Base-by-base conservation (phyloP, 2,888 invertebrate species). In the Drosophila differens region DNA sequence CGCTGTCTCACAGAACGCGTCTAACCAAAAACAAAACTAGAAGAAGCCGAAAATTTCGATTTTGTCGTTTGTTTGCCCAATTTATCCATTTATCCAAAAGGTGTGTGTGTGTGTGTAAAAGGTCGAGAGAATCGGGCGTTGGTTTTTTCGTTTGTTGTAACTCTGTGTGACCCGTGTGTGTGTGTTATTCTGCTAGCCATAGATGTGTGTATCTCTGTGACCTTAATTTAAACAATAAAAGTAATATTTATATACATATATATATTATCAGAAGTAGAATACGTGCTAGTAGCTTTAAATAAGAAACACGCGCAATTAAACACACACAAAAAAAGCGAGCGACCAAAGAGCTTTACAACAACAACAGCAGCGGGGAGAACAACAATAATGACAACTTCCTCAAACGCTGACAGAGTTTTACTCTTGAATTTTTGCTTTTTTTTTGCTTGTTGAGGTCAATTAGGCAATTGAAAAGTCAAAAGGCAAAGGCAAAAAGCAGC, bases 391-490 rank as follows among this genome's bases (percentile, higher is more conserved):
- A 47, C 47, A 68, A 84, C 85, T 85, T 85, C 85, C 85, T 85
- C 80, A 83, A 89, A 39, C 37, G 37, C 37, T 57, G 76, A 70
- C 25, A 47, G 14, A 55, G 55, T 33, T 30, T 28, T 78, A 77
- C 72, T 68, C 64, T 68, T 77, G 57, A 68, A 53, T 30, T 55
- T 57, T 65, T 51, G 67, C 14, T 82, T 80, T 54, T 69, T 60
- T 58, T 16, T 81, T 81, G 79, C 81, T 89, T 90, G 85, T 87
- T 91, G 86, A 91, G 91, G 91, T 91, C 89, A 87, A 37, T 70
- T 71, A 79, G 74, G 64, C 82, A 58, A 30, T 41, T 58, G 58
- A 58, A 81, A 44, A 76, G 61, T 41, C 54, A 70, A 53, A 51
- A 76, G 58, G 37, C 54, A 70, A 47, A 58, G 33, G n/a, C 32